Conservation (phyloP, 2,888 invertebrate species). For the Lepeophtheirus nordmannii region DNA sequence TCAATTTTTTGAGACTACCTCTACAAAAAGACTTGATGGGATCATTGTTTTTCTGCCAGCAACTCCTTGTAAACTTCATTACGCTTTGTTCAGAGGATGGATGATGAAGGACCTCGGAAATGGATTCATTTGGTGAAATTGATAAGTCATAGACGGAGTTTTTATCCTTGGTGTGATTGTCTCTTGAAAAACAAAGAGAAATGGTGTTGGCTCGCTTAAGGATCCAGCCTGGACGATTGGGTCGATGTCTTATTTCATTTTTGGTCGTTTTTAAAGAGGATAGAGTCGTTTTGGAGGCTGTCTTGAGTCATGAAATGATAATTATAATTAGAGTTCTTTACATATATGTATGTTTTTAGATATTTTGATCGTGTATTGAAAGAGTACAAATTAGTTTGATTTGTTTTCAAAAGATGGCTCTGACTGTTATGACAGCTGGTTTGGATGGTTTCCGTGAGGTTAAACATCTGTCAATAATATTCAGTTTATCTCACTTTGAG, state of each 20-base stretch:
- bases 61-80: not conserved
- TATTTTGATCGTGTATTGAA: too few species aligned
- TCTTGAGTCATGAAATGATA: too few species aligned
- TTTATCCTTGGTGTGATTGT: not conserved
- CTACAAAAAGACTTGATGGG: slow-evolving; percentile 2
- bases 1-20: slow-evolving; percentile 8
- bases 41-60: not conserved
- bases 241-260: not conserved
- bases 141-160: not conserved
- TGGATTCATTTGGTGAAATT: not conserved
- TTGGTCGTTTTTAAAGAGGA: not conserved
- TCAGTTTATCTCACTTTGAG: too few species aligned
- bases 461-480: too few species aligned
- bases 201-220: not conserved
- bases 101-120: not conserved
- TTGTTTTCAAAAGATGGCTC: too few species aligned
- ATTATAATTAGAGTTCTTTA: too few species aligned
- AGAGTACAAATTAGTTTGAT: too few species aligned
- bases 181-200: not conserved
- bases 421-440: too few species aligned
- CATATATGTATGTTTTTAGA: too few species aligned
- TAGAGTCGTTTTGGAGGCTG: too few species aligned
- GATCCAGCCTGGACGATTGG: not conserved
- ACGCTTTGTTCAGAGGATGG: not conserved
- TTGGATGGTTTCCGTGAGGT: too few species aligned